phyloP scores from a whole-genome alignment of 1,140 invertebrate genomes.

The Nymphalis io region DNA sequence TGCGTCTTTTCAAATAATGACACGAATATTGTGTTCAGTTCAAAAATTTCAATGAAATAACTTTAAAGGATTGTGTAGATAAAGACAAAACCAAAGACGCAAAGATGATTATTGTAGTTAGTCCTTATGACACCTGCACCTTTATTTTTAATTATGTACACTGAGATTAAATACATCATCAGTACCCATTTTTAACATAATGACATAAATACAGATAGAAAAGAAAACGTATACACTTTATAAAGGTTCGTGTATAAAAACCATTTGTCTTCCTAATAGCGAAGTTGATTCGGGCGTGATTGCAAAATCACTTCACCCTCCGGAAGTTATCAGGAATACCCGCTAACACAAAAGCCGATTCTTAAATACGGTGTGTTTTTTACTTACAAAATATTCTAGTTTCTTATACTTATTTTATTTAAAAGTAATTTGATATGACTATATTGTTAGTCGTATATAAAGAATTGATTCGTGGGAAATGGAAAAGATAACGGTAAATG shows the following conservation, averaged over 20 bases:
- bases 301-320: slow-evolving; percentile 39
- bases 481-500: slow-evolving; percentile 40
- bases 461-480: slow-evolving; percentile 50
- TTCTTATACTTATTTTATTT: not conserved
- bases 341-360: slow-evolving; percentile 18
- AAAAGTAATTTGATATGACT: slow-evolving; percentile 6
- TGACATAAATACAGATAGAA: too few species aligned
- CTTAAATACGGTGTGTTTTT: not conserved
- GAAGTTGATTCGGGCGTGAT: slow-evolving; percentile 43
- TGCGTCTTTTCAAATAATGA: too few species aligned
- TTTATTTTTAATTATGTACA: too few species aligned
- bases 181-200: too few species aligned
- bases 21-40: too few species aligned
- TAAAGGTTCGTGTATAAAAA: not conserved
- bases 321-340: slow-evolving; percentile 35
- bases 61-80: too few species aligned
- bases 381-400: not conserved
- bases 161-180: too few species aligned
- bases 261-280: slow-evolving; percentile 5
- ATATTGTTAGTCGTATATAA: not conserved
- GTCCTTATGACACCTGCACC: too few species aligned
- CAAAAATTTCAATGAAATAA: too few species aligned
- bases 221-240: too few species aligned
- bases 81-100: too few species aligned
- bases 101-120: too few species aligned